phyloP scores from a whole-genome alignment of 2,888 invertebrate species.

The Thereva unica region DNA sequence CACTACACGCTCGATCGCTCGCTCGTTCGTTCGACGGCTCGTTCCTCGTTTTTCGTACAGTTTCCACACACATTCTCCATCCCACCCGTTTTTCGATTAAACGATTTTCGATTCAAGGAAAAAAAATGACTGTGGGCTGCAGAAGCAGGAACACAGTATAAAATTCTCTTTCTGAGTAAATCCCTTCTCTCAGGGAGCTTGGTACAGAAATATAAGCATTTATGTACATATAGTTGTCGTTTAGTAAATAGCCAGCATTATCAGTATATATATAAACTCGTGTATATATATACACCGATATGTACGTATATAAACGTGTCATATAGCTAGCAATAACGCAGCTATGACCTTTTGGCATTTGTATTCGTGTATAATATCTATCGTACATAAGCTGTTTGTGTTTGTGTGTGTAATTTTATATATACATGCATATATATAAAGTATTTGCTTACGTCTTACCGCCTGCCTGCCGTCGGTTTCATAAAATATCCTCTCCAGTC shows the following conservation, averaged over 20 bases:
- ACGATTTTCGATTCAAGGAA: constrained; percentile 24
- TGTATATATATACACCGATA: no score
- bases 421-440: background rate
- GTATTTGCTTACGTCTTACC: constrained; percentile 18
- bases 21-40: no score
- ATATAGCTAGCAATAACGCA: no score
- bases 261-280: no score
- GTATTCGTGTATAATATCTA: no score
- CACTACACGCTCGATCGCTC: no score
- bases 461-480: constrained; percentile 16
- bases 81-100: constrained; percentile 18
- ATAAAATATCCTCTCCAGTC: constrained; percentile 19
- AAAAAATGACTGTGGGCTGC: constrained; percentile 11
- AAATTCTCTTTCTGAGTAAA: constrained; percentile 23
- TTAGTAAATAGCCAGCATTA: background rate
- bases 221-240: background rate
- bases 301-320: no score
- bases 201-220: background rate
- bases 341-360: no score
- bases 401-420: no score
- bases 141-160: constrained; percentile 1
- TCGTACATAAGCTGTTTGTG: no score
- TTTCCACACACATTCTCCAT: background rate
- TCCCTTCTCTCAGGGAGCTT: constrained; percentile 22
- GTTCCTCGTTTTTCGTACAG: no score